Conservation (phyloP, 2,797 vertebrate genomes). For the Scolopax bukidnonensis region DNA sequence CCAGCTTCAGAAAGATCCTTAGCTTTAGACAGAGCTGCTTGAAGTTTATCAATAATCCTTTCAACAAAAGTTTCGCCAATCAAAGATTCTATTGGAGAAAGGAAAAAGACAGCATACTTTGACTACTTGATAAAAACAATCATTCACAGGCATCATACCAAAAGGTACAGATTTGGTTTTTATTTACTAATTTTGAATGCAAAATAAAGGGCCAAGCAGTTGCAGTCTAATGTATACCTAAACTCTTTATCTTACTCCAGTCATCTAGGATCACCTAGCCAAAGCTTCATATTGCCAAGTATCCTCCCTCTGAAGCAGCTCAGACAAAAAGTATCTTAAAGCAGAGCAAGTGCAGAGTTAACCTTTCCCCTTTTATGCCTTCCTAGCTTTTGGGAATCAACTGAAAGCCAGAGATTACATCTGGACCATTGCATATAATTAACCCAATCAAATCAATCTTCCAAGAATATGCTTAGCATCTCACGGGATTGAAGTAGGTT, state of each 20-base stretch:
- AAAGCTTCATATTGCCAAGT: not conserved
- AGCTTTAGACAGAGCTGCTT: conserved; percentile 88
- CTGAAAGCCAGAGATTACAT: not conserved
- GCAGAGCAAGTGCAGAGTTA: not conserved
- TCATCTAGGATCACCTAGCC: not conserved
- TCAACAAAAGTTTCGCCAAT: conserved; percentile 90
- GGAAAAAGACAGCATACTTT: not conserved
- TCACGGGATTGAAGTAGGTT: not conserved
- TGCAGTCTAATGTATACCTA: not conserved
- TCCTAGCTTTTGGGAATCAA: not conserved
- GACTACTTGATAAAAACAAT: not conserved
- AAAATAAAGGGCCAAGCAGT: not conserved
- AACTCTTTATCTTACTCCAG: not conserved
- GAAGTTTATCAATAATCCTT: conserved; percentile 92
- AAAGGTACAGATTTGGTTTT: accelerated
- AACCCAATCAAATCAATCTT: not conserved
- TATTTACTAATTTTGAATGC: not conserved
- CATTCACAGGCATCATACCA: not conserved
- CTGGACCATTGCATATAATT: not conserved
- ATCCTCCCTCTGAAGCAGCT: not conserved
- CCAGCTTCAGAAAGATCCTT: conserved; percentile 89
- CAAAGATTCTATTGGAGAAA: conserved; percentile 83
- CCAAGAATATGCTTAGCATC: not conserved
- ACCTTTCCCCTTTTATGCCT: not conserved
- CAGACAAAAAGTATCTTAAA: not conserved